Conservation (phyloP, 2,888 invertebrate genomes). For the Ectemnius cavifrons region DNA sequence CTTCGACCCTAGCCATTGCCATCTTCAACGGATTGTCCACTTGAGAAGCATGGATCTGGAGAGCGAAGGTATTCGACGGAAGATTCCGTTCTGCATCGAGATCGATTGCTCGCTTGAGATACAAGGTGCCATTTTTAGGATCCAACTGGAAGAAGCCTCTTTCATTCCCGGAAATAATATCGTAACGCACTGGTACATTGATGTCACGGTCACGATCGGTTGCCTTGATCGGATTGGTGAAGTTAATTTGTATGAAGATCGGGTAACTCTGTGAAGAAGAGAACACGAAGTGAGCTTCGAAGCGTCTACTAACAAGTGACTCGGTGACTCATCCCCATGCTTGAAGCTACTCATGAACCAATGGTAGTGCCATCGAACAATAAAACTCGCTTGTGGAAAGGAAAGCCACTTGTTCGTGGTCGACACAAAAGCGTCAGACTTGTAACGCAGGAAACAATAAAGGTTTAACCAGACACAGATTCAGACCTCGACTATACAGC, state of each 20-base stretch:
- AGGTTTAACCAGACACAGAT: too few species aligned
- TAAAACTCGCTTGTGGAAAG: too few species aligned
- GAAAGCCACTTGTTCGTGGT: too few species aligned
- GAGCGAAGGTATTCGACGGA: conserved; percentile 87
- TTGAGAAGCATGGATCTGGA: conserved; percentile 89
- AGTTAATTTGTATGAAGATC: conserved; percentile 85
- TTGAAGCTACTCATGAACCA: too few species aligned
- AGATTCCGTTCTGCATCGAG: conserved; percentile 85
- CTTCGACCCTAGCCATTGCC: conserved; percentile 86
- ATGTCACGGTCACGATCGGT: conserved; percentile 89
- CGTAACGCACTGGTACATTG: conserved; percentile 86
- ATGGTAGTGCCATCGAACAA: too few species aligned
- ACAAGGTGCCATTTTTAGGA: conserved; percentile 86
- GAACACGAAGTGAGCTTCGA: background rate
- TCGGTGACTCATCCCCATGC: background rate
- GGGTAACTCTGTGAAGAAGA: conserved; percentile 79
- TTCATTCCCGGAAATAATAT: conserved; percentile 90
- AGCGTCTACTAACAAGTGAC: background rate
- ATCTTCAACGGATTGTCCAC: conserved; percentile 88
- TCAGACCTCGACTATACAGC: background rate
- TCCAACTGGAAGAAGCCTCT: conserved; percentile 87
- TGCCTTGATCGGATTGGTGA: conserved; percentile 87
- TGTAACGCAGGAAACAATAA: too few species aligned
- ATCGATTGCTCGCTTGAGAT: conserved; percentile 89
- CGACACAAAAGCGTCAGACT: too few species aligned